Conservation (phyloP, 2,888 invertebrate species). For the Atethmia centrago region DNA sequence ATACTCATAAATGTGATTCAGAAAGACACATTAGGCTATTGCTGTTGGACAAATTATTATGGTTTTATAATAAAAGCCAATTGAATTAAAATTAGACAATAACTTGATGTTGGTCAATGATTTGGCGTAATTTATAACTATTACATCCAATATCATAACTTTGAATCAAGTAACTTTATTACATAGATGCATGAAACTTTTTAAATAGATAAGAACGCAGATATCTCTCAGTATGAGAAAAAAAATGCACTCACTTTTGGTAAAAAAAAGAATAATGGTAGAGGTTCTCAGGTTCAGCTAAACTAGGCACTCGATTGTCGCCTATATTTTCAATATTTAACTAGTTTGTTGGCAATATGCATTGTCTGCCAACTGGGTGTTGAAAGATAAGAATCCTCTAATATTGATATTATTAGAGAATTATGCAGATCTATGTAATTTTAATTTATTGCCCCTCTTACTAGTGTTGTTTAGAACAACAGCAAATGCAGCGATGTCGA, state of each 20-base stretch:
- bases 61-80: slow-evolving; percentile 39
- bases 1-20: slow-evolving; percentile 27
- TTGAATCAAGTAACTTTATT: not conserved
- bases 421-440: not conserved
- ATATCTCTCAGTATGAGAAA: not conserved
- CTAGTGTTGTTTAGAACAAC: not conserved
- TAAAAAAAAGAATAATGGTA: not conserved
- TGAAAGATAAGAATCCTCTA: not conserved
- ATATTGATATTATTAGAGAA: not conserved
- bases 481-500: not conserved
- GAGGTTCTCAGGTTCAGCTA: slow-evolving; percentile 5
- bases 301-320: not conserved
- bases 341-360: not conserved
- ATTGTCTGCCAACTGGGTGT: not conserved
- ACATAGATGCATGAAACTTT: not conserved
- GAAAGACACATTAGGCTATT: slow-evolving; percentile 3
- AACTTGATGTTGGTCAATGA: not conserved
- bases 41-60: slow-evolving; percentile 36
- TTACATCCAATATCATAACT: not conserved
- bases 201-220: not conserved
- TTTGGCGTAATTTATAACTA: not conserved
- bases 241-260: slow-evolving; percentile 17
- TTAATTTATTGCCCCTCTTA: not conserved
- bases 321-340: not conserved
- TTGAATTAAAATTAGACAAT: not conserved